Evolutionary conservation across 2,888 invertebrate species (phyloP).

Genomic region (Petrophora chlorosata): DNA sequence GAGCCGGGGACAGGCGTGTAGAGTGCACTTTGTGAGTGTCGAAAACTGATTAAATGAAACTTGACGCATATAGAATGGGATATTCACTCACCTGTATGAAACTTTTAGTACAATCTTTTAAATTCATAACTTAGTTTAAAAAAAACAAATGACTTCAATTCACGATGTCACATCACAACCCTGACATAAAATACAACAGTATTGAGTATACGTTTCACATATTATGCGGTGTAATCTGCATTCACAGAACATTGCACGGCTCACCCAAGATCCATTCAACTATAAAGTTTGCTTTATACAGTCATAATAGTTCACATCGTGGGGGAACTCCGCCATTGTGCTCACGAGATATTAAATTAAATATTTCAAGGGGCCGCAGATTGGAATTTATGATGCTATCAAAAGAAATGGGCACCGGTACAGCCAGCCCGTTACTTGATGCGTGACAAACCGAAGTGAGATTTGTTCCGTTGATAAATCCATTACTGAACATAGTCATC

Average conservation of each 20-base stretch:
- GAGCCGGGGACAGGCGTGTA: constrained; percentile 52
- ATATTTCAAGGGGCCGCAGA: constrained; percentile 35
- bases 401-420: constrained; percentile 26
- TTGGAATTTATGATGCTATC: constrained; percentile 38
- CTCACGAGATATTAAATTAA: constrained; percentile 33
- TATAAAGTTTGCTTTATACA: constrained; percentile 31
- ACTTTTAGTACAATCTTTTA: background rate
- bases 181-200: constrained; percentile 3
- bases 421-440: constrained; percentile 18
- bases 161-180: background rate
- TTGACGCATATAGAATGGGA: constrained; percentile 28
- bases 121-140: too few relatives aligned
- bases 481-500: constrained; percentile 24
- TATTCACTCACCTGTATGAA: background rate
- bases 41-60: constrained; percentile 40
- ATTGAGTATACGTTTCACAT: constrained; percentile 12
- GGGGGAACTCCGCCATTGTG: constrained; percentile 34
- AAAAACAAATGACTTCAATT: too few relatives aligned
- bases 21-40: constrained; percentile 60
- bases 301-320: constrained; percentile 32
- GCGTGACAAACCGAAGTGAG: constrained; percentile 29
- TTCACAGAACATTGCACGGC: constrained; percentile 28
- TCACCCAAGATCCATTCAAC: constrained; percentile 26
- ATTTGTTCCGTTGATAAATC: constrained; percentile 27
- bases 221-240: constrained; percentile 21